These are phyloP conservation scores for Caiman crocodilus DNA, from an alignment of 2,797 vertebrate species.

Conservation along the genomic window DNA sequence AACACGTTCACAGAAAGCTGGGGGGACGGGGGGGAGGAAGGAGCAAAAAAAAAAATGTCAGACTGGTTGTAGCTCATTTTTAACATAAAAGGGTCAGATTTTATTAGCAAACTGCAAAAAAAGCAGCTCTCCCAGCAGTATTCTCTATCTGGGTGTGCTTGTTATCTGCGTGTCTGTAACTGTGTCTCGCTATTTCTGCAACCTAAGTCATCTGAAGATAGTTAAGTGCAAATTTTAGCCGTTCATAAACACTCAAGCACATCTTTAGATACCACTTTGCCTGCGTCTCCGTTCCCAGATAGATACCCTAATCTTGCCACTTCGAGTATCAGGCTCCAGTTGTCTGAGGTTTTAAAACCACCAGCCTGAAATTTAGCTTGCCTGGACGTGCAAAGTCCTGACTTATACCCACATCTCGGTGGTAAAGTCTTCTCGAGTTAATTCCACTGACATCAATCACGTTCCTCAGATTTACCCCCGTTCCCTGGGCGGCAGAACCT, in stretches of 20 bases:
- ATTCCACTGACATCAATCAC: conserved; percentile 37
- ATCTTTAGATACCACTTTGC: not conserved
- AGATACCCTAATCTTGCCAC: not conserved
- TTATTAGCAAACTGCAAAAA: not conserved
- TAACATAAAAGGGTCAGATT: not conserved
- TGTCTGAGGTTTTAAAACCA: not conserved
- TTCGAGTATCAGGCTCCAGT: not conserved
- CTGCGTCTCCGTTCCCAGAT: not conserved
- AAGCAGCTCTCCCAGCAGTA: not conserved
- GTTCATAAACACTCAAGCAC: not conserved
- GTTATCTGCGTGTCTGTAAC: not conserved
- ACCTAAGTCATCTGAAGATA: not conserved
- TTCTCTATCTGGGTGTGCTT: not conserved
- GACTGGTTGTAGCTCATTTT: not conserved
- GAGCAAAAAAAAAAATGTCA: not conserved
- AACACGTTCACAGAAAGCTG: not conserved
- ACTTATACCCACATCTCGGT: not conserved
- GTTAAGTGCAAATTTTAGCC: not conserved
- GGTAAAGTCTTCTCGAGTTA: not conserved
- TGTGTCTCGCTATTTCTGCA: not conserved
- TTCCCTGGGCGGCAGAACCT: conserved; percentile 46
- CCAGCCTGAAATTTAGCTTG: not conserved
- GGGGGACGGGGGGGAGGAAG: not conserved
- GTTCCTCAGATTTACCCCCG: conserved; percentile 58
- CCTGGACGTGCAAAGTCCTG: not conserved